Base-by-base conservation (phyloP, 2,113 vertebrate genomes). In the Lanius collurio region DNA sequence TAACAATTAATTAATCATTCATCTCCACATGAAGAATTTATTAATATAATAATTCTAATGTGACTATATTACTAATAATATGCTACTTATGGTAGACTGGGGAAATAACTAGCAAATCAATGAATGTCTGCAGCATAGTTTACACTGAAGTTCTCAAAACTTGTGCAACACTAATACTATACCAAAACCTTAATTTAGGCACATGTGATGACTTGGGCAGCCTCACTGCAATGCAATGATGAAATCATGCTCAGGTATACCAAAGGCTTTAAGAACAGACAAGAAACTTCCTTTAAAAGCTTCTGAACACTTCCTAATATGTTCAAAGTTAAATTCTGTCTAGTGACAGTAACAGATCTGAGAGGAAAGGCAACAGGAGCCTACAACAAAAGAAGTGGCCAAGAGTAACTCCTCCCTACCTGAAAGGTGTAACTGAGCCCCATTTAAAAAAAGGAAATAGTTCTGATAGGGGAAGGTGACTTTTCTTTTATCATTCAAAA, bases 11-110 rank as follows among this genome's bases (percentile, higher is more conserved):
- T 41, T 35, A 60, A 49, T 53, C 41, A 74, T n/a, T 93, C 26
- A 41, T 7, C 12, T 37, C 49, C 59, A 37, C 28, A 78, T 13
- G 10, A 90, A 83, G 37, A 70, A 13, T 19, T 62, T 44, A 85
- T 52, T 70, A 30, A 52, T 16, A 35, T 24, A 82, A 35, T 33
- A 75, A 17, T 31, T 70, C 39, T 39, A 81, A 67, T 6, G 39
- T 21, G 4, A 5, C 8, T 57, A 17, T 10, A 19, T 55, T 78
- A 71, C 35, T 26, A 44, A 78, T 44, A 78, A 8, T 12, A 8
- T 12, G 9, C 6, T n/a, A 23, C 18, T 69, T 23, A n/a, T 3
- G 5, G n/a, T 1, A 49, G 41, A 13, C 0, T 13, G 6, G 7
- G 15, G 23, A 31, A 83, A 20, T 53, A 93, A n/a, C 31, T 7